phyloP scores from a whole-genome alignment of 2,888 invertebrate genomes.

The Drosophila mettleri region DNA sequence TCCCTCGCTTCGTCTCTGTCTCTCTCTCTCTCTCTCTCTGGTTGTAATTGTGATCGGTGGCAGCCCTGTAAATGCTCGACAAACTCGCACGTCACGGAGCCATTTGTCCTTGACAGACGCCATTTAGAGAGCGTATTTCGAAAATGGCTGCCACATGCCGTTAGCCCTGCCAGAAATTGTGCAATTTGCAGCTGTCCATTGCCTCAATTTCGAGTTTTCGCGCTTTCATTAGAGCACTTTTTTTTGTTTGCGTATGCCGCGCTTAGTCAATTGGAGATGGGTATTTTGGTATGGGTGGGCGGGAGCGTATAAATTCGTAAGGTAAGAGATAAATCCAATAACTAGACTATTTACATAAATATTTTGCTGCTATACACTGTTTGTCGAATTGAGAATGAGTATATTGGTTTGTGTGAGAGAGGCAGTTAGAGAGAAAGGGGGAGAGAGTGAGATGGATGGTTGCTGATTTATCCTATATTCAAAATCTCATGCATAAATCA shows the following conservation, averaged over 20 bases:
- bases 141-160: conserved; percentile 66
- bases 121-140: conserved; percentile 65
- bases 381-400: neutral
- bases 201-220: conserved; percentile 47
- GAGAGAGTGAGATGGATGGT: neutral
- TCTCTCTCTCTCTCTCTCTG: neutral
- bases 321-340: too few species aligned
- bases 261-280: neutral
- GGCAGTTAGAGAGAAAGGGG: neutral
- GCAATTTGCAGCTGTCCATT: conserved; percentile 76
- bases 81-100: conserved; percentile 59
- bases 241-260: neutral
- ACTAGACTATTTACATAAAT: too few species aligned
- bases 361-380: too few species aligned
- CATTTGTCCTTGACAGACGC: conserved; percentile 74
- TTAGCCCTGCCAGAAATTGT: conserved; percentile 56
- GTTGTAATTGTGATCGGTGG: conserved; percentile 72
- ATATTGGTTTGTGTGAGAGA: neutral
- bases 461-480: neutral
- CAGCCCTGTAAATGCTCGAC: conserved; percentile 65
- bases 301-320: too few species aligned
- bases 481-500: neutral
- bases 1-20: conserved; percentile 2
- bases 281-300: neutral
- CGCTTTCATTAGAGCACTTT: conserved; percentile 50